These are phyloP conservation scores for Eutolmus rufibarbis DNA, from an alignment of 2,888 invertebrate genomes.

Conservation along the genomic window DNA sequence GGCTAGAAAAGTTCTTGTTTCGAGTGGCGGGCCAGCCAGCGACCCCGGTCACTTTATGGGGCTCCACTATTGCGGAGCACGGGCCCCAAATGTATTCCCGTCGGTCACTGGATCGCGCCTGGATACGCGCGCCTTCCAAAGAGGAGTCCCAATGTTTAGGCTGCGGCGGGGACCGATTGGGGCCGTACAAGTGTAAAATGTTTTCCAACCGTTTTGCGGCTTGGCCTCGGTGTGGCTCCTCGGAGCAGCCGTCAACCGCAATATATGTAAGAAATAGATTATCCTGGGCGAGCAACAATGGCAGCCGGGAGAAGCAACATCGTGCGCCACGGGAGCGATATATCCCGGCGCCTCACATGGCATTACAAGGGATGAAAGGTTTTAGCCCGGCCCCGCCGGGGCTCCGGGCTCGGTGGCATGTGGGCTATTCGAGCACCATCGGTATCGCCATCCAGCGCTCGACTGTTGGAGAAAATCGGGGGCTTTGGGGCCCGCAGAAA, in stretches of 20 bases:
- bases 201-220: slow-evolving; percentile 38
- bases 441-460: background rate
- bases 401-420: background rate
- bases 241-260: slow-evolving; percentile 30
- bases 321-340: slow-evolving; percentile 25
- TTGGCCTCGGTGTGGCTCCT: slow-evolving; percentile 6
- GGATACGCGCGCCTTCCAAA: background rate
- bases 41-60: background rate
- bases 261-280: slow-evolving; percentile 38
- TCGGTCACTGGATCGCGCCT: background rate
- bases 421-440: background rate
- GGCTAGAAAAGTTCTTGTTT: slow-evolving; percentile 21
- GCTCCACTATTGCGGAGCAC: background rate
- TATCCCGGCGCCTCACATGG: slow-evolving; percentile 32
- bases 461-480: background rate
- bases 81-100: background rate
- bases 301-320: slow-evolving; percentile 16
- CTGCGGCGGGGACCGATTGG: background rate
- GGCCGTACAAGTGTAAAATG: slow-evolving; percentile 40
- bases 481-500: background rate
- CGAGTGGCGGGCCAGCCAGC: background rate
- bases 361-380: slow-evolving; percentile 37
- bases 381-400: background rate
- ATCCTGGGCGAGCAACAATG: slow-evolving; percentile 9
- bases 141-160: background rate